A percentile compares a stretch with the other conserved stretches of the same genome.
These are phyloP conservation scores for Lacanobia wlatinum DNA, from an alignment of 2,888 invertebrate genomes.

Conservation along the genomic window DNA sequence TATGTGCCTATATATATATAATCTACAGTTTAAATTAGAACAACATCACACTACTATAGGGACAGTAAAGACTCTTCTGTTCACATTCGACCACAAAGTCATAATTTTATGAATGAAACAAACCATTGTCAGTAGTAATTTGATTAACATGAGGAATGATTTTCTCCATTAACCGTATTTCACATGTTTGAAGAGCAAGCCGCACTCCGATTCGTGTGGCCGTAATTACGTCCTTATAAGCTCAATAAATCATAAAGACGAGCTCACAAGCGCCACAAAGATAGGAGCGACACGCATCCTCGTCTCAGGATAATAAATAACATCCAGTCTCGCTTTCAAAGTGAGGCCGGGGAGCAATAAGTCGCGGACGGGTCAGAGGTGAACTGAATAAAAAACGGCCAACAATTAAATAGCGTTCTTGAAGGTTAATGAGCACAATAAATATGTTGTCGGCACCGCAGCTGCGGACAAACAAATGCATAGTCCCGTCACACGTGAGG, in stretches of 20 bases:
- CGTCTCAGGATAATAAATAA: constrained; percentile 88
- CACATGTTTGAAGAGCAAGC: constrained; percentile 50
- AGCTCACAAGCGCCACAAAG: constrained; percentile 88
- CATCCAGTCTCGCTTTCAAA: constrained; percentile 89
- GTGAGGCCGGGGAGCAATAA: constrained; percentile 89
- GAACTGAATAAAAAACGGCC: constrained; percentile 91
- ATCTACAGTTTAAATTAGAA: not conserved
- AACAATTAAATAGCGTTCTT: constrained; percentile 91
- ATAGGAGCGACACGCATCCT: constrained; percentile 88
- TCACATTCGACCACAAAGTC: not conserved
- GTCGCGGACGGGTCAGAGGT: constrained; percentile 90
- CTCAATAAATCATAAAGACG: constrained; percentile 86
- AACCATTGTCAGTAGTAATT: constrained; percentile 23
- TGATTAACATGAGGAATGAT: constrained; percentile 34
- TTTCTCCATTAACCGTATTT: constrained; percentile 46
- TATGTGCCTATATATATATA: no score
- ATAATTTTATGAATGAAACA: constrained; percentile 35
- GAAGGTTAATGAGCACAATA: constrained; percentile 91
- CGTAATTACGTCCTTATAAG: constrained; percentile 88
- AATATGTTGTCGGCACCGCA: constrained; percentile 91
- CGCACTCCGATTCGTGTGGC: constrained; percentile 74
- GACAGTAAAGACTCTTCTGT: not conserved
- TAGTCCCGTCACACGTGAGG: constrained; percentile 86
- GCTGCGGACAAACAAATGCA: constrained; percentile 90
- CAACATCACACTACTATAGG: not conserved